Evolutionary conservation across 2,797 vertebrate genomes (phyloP).

Genomic region (Bradypodion pumilum): DNA sequence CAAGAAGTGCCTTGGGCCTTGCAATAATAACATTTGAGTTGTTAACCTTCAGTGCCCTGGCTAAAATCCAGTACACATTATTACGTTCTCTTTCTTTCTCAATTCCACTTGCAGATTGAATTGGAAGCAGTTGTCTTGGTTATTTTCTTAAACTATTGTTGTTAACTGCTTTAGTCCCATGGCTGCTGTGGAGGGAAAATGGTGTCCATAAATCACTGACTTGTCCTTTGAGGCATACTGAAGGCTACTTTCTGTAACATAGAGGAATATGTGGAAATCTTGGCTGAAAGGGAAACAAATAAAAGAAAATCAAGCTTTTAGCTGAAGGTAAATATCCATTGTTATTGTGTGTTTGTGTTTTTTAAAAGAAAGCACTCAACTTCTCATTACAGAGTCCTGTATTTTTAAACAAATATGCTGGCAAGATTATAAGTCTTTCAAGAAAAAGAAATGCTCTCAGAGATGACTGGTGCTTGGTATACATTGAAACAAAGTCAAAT

Average conservation of each 20-base stretch:
- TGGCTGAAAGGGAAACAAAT: background rate
- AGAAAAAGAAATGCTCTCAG: background rate
- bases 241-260: background rate
- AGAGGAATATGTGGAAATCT: background rate
- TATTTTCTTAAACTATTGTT: conserved; percentile 28
- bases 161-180: conserved; percentile 12
- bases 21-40: conserved; percentile 22
- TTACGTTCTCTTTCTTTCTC: conserved; percentile 17
- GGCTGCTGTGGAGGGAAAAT: background rate
- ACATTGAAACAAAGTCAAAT: conserved; percentile 20
- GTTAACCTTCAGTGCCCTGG: conserved; percentile 15
- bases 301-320: background rate
- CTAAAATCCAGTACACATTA: conserved; percentile 19
- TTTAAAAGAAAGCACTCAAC: background rate
- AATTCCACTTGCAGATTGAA: conserved; percentile 34
- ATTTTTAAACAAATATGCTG: conserved; percentile 4
- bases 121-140: conserved; percentile 18
- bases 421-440: conserved; percentile 3
- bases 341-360: background rate
- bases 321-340: conserved; percentile 6
- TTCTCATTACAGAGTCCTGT: conserved; percentile 1
- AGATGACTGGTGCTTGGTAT: background rate
- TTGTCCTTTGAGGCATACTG: background rate
- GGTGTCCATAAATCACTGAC: background rate
- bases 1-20: background rate